Base-by-base conservation (phyloP, 1,140 invertebrate genomes). In the Nasonia vitripennis region DNA sequence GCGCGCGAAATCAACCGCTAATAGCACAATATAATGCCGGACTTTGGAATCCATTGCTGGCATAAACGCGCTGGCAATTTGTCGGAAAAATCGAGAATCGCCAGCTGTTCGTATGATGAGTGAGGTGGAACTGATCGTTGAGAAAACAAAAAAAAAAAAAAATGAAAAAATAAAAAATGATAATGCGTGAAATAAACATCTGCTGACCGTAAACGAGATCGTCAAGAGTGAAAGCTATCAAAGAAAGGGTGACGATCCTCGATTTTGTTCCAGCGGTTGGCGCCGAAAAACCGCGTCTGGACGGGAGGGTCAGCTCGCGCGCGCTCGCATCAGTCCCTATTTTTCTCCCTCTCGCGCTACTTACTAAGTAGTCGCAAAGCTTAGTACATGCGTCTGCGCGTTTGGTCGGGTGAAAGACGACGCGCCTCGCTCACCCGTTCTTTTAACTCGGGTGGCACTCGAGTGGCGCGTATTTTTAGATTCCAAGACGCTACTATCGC, bases 391-490 rank as follows among this genome's bases (percentile, higher is more conserved):
- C 14, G 68, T 74, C 70, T 84, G 83, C 45, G 73, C 37, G 62
- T 41, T 41, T 70, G 82, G 71, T 71, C 55, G 75, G 62, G 37
- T 70, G 74, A 78, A 84, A 71, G n/a, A 23, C 82, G 75, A 70
- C 51, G 37, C 51, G 31, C 20, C 62, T 80, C 20, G 20, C 62
- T 41, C 78, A 74, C 37, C 23, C 31, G 27, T 70, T 83, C 82
- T 78, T 83, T 78, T 83, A 68, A 83, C 75, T 70, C 23, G 37
- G 31, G 75, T 78, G 41, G 78, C 79, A 68, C 74, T 82, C 80
- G 78, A 81, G 84, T 23, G 78, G 68, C 81, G 77, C 85, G 78
- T 86, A 86, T 86, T 86, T 86, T 86, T 86, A 86, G 85, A 37
- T 41, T 48, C 45, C 82, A 83, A 78, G 82, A 83, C 83, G 75